Evolutionary conservation across 2,797 vertebrate species (phyloP).

Genomic region (Rhinichthys osculus): DNA sequence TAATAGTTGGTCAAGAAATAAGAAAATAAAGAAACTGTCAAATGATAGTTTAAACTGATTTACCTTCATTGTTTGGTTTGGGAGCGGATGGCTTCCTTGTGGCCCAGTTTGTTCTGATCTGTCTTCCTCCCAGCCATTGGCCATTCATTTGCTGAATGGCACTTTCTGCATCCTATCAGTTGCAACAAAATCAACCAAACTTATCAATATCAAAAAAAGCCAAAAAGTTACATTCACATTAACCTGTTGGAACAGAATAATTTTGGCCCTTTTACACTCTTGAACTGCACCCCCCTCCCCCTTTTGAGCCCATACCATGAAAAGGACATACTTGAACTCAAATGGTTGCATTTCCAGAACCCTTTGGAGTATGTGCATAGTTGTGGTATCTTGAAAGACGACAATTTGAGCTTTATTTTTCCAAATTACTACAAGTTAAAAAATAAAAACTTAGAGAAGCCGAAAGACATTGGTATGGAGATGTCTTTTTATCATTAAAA

Average conservation of each 20-base stretch:
- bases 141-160: conserved; percentile 99
- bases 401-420: too few species aligned
- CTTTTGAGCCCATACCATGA: background rate
- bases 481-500: too few species aligned
- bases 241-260: background rate
- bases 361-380: too few species aligned
- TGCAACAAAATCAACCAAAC: background rate
- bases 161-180: conserved; percentile 92
- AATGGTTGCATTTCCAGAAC: background rate
- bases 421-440: background rate
- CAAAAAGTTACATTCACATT: background rate
- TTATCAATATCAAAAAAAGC: background rate
- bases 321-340: background rate
- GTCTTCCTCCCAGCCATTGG: conserved; percentile 97
- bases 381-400: too few species aligned
- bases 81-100: conserved; percentile 97
- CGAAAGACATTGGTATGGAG: background rate
- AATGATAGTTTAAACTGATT: conserved; percentile 60
- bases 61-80: conserved; percentile 93
- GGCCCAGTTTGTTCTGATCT: conserved; percentile 99
- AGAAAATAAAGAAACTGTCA: background rate
- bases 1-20: background rate
- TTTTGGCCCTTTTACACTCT: too few species aligned
- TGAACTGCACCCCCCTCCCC: background rate
- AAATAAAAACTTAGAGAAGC: background rate